phyloP scores from a whole-genome alignment of 2,113 vertebrate species.

The Danio rerio region DNA sequence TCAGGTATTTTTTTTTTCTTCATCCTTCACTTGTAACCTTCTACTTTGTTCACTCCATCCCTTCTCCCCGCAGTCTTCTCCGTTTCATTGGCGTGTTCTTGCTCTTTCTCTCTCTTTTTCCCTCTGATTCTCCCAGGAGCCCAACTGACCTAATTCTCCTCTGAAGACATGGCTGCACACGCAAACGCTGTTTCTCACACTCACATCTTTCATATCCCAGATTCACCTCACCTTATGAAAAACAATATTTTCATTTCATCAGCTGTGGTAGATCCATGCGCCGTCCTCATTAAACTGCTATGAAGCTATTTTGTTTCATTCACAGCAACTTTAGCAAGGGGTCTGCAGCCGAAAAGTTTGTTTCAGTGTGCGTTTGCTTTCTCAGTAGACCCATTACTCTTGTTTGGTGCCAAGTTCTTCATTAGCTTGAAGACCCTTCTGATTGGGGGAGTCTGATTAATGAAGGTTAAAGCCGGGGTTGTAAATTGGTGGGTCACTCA shows the following conservation, averaged over 20 bases:
- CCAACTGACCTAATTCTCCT: conserved; percentile 61
- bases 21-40: conserved; percentile 46
- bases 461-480: conserved; percentile 20
- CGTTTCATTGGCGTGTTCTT: conserved; percentile 19
- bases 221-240: conserved; percentile 20
- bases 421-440: conserved; percentile 27
- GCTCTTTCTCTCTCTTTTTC: conserved; percentile 34
- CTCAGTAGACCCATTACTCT: conserved; percentile 6
- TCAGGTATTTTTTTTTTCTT: conserved; percentile 17
- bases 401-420: conserved; percentile 3
- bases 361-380: background rate
- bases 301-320: background rate
- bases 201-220: conserved; percentile 30
- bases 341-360: background rate
- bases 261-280: background rate
- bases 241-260: conserved; percentile 7
- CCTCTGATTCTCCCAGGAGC: conserved; percentile 53
- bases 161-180: conserved; percentile 43
- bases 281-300: conserved; percentile 9
- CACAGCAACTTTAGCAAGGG: background rate
- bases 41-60: conserved; percentile 34
- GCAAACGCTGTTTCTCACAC: conserved; percentile 34
- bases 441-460: background rate
- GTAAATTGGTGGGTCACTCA: background rate
- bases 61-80: conserved; percentile 22